Conservation (phyloP, 2,888 invertebrate genomes). For the Nudaria mundana region DNA sequence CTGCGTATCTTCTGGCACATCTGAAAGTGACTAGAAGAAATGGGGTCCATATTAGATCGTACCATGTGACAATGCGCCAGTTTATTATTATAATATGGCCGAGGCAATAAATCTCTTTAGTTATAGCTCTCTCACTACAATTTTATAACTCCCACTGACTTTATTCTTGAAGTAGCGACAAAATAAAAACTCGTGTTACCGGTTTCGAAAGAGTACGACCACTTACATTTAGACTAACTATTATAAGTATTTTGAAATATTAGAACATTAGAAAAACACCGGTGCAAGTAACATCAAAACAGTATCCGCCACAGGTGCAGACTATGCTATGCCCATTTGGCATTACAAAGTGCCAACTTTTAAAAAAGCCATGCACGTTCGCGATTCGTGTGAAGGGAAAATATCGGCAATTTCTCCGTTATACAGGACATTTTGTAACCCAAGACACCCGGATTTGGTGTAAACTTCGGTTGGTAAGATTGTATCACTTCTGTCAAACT, state of each 20-base stretch:
- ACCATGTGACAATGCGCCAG: conserved; percentile 23
- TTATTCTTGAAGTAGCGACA: too few species aligned
- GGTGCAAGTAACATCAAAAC: background rate
- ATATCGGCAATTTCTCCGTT: conserved; percentile 17
- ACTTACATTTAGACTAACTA: too few species aligned
- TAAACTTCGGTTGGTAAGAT: conserved; percentile 21
- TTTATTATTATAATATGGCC: conserved; percentile 10
- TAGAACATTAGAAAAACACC: too few species aligned
- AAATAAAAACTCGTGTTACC: too few species aligned
- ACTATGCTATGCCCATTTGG: conserved; percentile 1
- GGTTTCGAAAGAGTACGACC: too few species aligned
- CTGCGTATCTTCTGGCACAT: conserved; percentile 11
- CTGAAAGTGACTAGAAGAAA: conserved; percentile 16
- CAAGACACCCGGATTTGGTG: conserved; percentile 26
- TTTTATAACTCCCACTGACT: background rate
- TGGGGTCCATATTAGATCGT: conserved; percentile 22
- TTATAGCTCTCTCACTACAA: conserved; percentile 3
- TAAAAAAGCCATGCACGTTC: conserved; percentile 20
- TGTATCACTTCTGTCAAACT: conserved; percentile 28
- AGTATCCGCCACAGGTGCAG: background rate
- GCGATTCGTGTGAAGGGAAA: conserved; percentile 25
- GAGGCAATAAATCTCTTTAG: conserved; percentile 19
- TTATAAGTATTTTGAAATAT: too few species aligned
- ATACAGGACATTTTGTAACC: conserved; percentile 12
- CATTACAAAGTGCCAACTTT: conserved; percentile 16